Evolutionary conservation across 1,140 invertebrate genomes (phyloP).

Genomic region (Pinna nobilis): DNA sequence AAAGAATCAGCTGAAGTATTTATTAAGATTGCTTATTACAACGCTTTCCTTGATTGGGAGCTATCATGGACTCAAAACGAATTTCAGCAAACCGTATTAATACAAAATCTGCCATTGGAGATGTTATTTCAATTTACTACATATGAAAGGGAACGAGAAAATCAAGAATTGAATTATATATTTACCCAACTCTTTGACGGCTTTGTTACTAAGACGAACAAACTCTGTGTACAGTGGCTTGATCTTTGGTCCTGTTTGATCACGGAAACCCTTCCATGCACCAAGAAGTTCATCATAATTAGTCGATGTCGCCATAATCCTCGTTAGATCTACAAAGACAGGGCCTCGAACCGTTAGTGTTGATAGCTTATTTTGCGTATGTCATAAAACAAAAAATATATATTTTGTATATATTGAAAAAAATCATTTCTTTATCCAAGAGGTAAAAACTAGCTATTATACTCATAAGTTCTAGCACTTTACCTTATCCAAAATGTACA

Average conservation of each 20-base stretch:
- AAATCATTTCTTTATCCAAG: no score
- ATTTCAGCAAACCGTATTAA: neutral
- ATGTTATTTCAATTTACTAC: neutral
- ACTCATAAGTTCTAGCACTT: no score
- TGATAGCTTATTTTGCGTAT: no score
- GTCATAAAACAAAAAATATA: no score
- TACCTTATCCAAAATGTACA: no score
- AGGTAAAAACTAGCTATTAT: no score
- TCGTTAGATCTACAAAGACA: conserved; percentile 54
- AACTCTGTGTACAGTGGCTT: conserved; percentile 86
- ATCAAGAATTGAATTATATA: neutral
- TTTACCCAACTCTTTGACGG: conserved; percentile 84
- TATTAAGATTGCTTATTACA: neutral
- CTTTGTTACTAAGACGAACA: conserved; percentile 87
- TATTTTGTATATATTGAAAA: no score
- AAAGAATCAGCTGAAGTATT: conserved; percentile 8
- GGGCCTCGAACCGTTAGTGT: no score
- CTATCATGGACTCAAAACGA: neutral
- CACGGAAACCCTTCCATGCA: conserved; percentile 86
- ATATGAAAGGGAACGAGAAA: neutral
- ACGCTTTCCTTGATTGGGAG: neutral
- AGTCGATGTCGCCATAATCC: conserved; percentile 57
- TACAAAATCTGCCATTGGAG: neutral
- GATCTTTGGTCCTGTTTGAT: conserved; percentile 83
- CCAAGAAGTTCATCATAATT: conserved; percentile 49